Base-by-base conservation (phyloP, 2,888 invertebrate genomes). In the Onthophagus sagittarius region DNA sequence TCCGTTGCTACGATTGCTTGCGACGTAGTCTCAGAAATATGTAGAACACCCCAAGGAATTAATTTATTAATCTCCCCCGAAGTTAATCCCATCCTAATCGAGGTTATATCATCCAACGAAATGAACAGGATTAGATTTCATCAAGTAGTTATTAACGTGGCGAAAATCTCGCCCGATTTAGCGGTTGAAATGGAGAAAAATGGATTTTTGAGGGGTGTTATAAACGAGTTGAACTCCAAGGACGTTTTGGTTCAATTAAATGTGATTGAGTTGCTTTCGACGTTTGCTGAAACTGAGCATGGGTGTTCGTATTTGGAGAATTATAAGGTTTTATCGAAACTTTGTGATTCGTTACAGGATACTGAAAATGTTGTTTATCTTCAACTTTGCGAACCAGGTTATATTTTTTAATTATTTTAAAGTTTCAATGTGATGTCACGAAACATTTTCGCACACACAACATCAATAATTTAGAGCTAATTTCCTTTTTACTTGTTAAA, bases 241-340 rank as follows among this genome's bases (percentile, higher is more conserved):
- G 97, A 97, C 85, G 85, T 95, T 63, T 85, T 97, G 69, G 86
- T 94, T 63, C 93, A 94, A 83, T 86, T 96, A 74, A 96, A 95
- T 82, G 89, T 94, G 71, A 84, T 97, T 71, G 94, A 96, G 84
- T 85, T 95, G 63, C 82, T 97, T 62, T 91, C 93, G 0, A 89
- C 90, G 69, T 85, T 97, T 65, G 93, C 92, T 0, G 82, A 89
- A 15, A 88, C 89, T 71, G 88, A 91, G 71, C 91, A 94, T 81
- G 96, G 96, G 0, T 88, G 94, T 5, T 85, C 87, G 63, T 94
- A 90, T 82, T 86, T 97, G 76, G 91, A 94, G 73, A 86, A 89
- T 64, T 89, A 90, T 75, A 91, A 91, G 7, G 88, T 92, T 1
- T 86, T 95, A 33, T 85, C 88, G 62, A 88, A 88, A 75, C 86